These are phyloP conservation scores for Anthrax anthrax DNA, from an alignment of 2,888 invertebrate genomes.

Conservation along the genomic window DNA sequence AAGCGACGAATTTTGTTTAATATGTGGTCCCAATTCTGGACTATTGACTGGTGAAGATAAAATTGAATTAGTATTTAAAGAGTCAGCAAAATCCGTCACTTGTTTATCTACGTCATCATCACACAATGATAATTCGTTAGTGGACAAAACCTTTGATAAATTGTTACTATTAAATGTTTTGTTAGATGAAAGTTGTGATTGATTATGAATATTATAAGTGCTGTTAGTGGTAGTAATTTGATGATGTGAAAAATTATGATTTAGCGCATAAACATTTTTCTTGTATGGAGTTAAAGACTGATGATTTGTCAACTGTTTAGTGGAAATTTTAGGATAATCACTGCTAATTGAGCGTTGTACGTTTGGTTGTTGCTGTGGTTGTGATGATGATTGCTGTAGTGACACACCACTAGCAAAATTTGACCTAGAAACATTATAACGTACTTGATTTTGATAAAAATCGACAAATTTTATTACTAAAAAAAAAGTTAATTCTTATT, in stretches of 20 bases:
- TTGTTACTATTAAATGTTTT: not conserved
- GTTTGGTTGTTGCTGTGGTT: slow-evolving; percentile 20
- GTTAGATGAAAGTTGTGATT: not conserved
- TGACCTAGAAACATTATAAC: slow-evolving; percentile 37
- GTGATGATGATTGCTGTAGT: slow-evolving; percentile 30
- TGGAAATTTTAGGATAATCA: slow-evolving; percentile 13
- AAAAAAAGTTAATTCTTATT: too few relatives aligned
- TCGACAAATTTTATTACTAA: not conserved
- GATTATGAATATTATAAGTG: not conserved
- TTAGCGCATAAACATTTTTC: too few relatives aligned
- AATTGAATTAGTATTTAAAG: not conserved
- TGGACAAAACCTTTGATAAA: not conserved
- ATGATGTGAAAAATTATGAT: slow-evolving; percentile 1
- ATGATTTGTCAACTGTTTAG: slow-evolving; percentile 1
- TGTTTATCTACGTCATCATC: not conserved
- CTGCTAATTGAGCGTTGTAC: slow-evolving; percentile 13
- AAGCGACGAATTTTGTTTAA: not conserved
- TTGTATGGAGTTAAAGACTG: slow-evolving; percentile 3
- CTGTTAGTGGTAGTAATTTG: not conserved
- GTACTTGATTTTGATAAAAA: slow-evolving; percentile 14
- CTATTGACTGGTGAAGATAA: not conserved
- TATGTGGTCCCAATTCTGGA: not conserved
- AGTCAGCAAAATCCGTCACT: not conserved
- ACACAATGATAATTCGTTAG: not conserved
- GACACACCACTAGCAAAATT: slow-evolving; percentile 26